Evolutionary conservation across 2,888 invertebrate genomes (phyloP).

Genomic region (Ectemnius continuus): DNA sequence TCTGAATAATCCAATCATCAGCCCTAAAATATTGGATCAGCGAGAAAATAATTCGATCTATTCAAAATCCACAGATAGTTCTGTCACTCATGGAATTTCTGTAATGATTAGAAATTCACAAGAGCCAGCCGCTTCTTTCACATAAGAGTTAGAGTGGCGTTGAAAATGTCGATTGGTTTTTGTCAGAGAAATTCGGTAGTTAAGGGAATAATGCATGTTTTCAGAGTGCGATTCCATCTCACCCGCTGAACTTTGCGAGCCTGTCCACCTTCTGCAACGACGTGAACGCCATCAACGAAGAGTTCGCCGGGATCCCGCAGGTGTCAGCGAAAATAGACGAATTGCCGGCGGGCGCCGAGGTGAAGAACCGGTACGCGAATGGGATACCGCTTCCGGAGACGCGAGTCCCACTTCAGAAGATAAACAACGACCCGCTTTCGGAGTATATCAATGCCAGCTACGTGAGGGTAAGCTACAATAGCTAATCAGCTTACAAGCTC

Average conservation of each 20-base stretch:
- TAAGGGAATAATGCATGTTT: constrained; percentile 1
- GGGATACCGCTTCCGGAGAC: constrained; percentile 96
- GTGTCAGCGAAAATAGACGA: constrained; percentile 89
- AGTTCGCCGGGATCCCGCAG: constrained; percentile 90
- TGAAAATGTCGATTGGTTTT: no score
- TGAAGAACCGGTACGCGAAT: constrained; percentile 95
- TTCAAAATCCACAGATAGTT: no score
- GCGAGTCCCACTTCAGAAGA: constrained; percentile 86
- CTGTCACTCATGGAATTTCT: no score
- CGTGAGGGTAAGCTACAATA: constrained; percentile 85
- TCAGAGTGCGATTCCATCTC: constrained; percentile 80
- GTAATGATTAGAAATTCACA: no score
- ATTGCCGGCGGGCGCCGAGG: constrained; percentile 91
- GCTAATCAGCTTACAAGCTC: no score
- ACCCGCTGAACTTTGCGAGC: constrained; percentile 88
- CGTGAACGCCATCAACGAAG: constrained; percentile 86
- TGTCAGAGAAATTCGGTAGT: neutral
- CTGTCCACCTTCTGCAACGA: constrained; percentile 87
- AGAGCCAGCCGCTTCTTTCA: no score
- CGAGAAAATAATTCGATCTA: no score
- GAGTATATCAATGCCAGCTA: constrained; percentile 97
- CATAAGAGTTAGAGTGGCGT: no score
- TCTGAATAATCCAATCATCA: no score
- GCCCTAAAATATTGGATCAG: no score
- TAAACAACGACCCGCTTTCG: constrained; percentile 87